Base-by-base conservation (phyloP, 1,140 invertebrate species). In the Potamilus streckersoni region DNA sequence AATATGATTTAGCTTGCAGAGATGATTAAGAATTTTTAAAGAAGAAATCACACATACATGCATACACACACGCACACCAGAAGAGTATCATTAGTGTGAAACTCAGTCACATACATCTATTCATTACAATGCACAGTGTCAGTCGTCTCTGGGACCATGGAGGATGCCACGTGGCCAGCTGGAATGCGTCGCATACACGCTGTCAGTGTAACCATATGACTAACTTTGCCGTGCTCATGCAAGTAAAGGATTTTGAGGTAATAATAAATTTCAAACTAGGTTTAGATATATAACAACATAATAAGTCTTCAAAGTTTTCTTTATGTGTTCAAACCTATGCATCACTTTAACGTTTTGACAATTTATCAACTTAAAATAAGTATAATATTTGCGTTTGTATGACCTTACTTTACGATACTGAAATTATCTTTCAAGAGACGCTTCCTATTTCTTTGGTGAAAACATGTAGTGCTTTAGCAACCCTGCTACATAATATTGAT, bases 141-240 rank as follows among this genome's bases (percentile, higher is more conserved):
- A 49, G 38, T 49, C 5, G 57, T n/a, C 5, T 62, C 2, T 73
- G 71, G 71, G 62, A 57, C 8, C 56, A 38, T 15, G 38, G 20
- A 3, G 71, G 71, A 6, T 73, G 71, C 31, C 57, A 20, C 55
- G 5, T 58, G 60, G 62, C 58, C 8, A 65, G 49, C 13, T 62
- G 65, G 14, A 73, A 73, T 56, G 49, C 17, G 16, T n/a, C 71
- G 2, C 71, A 73, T 17, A 73, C 71, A 6, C 58, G 71, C 31
- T 86, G 85, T 68, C 20, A 56, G 2, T 86, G 85, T 71, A 81
- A 82, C 69, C 85, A 86, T 62, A 74, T 84, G 14, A 86, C 83
- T 16, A 86, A 83, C 79, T 86, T 86, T 62, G 84, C 83, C 56
- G 80, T 86, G 61, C 77, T 86, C 4, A 82, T 86, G 77, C 76